Base-by-base conservation (phyloP, 2,113 vertebrate genomes). In the Dendrocopos noguchii region DNA sequence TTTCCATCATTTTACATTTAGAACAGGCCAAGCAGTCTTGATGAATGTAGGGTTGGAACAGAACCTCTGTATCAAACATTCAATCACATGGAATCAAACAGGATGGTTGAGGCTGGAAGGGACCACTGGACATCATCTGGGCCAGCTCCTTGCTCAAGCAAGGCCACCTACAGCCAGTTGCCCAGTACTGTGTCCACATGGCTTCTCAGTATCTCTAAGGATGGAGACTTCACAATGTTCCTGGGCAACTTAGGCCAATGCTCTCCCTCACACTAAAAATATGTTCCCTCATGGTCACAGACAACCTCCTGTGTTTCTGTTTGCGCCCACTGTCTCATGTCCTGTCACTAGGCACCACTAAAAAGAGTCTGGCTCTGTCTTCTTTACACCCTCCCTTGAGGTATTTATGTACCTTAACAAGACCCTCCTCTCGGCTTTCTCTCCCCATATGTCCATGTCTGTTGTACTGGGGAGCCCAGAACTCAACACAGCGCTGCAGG, bases 171-270 rank as follows among this genome's bases (percentile, higher is more conserved):
- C 0, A 78, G 34, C 20, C 3, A 2, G 34, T 2, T 70, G 44
- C 34, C 25, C 67, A 81, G 34, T 61, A 52, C 24, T 0, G 0
- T 24, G 6, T 33, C 39, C 53, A 72, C 36, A 44, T 0, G 1
- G 34, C 7, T 66, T 88, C 6, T 76, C 9, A 80, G 0, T 75
- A 44, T 29, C 33, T 60, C 57, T 19, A 66, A 71, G 44, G 21
- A 66, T 15, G 70, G 33, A 71, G 20, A 60, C 28, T 60, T 36
- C 20, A 65, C 9, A 44, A 29, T 2, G 0, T 22, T 50, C 27
- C 56, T 67, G 29, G n/a, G 17, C 16, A 82, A 72, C 53, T 36
- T 39, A 9, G 61, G 7, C 9, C 28, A 77, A 19, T 8, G 20
- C 10, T 73, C 33, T 61, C 6, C 12, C 15, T 63, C 82, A 57